phyloP scores from a whole-genome alignment of 2,888 invertebrate species.

The Panzeria rudis region DNA sequence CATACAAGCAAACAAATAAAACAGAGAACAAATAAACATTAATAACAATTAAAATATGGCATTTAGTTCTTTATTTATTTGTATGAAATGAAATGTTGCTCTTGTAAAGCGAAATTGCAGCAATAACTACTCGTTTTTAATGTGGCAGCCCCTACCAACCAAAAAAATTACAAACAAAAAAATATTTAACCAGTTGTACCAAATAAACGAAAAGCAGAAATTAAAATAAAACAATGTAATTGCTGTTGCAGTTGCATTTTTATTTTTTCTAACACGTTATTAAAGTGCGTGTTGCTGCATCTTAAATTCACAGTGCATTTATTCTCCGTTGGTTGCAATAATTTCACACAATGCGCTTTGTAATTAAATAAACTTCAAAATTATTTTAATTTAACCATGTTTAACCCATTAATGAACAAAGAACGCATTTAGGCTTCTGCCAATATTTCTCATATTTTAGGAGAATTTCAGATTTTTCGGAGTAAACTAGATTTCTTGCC shows the following conservation, averaged over 20 bases:
- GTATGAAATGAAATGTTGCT: conserved; percentile 38
- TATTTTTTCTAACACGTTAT: conserved; percentile 32
- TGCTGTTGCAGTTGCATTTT: conserved; percentile 5
- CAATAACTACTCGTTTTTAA: neutral
- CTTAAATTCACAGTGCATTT: conserved; percentile 52
- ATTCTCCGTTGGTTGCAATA: conserved; percentile 27
- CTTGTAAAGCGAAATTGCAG: conserved; percentile 30
- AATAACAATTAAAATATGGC: conserved; percentile 71
- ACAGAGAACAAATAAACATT: conserved; percentile 53
- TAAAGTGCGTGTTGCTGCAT: conserved; percentile 67
- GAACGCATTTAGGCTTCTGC: too few relatives aligned
- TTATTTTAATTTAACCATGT: conserved; percentile 4
- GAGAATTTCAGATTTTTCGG: too few relatives aligned
- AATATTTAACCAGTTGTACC: neutral
- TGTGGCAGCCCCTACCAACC: neutral
- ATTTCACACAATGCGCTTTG: conserved; percentile 43
- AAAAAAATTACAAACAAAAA: neutral
- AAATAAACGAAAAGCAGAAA: conserved; percentile 21
- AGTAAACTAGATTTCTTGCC: too few relatives aligned
- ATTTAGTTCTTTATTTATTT: conserved; percentile 65
- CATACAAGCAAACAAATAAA: conserved; percentile 16
- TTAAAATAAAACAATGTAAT: conserved; percentile 29
- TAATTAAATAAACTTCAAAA: conserved; percentile 40
- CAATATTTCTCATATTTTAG: too few relatives aligned
- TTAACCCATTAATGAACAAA: too few relatives aligned